Base-by-base conservation (phyloP, 2,113 vertebrate species). In the Pteronura brasiliensis region DNA sequence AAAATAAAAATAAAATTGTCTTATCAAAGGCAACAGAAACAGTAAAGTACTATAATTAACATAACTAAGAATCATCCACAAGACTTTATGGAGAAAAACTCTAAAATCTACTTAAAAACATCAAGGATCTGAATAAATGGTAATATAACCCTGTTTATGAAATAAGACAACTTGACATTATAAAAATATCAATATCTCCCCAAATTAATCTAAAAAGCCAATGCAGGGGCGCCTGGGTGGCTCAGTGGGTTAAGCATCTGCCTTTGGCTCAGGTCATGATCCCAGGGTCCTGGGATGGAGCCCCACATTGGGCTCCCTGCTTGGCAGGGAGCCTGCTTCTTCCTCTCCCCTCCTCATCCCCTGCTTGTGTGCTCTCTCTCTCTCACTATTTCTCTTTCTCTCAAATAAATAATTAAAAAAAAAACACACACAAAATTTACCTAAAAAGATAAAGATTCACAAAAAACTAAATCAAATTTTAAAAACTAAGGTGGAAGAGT, bases 1-100 rank as follows among this genome's bases (percentile, higher is more conserved):
- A 49, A 88, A 85, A 89, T 80, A 95, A 31, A 88, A 86, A 93
- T 52, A 93, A 90, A 96, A 82, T 81, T 91, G 7, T 81, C 7
- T 72, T 92, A 42, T 86, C 20, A 77, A 96, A 95, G 44, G 49
- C 29, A 82, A 86, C 23, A 92, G 88, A n/a, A 42, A 63, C 12
- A 59, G 57, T 42, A 42, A 83, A 95, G n/a, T 69, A 90, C 59
- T 59, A 6, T 39, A 79, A 85, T 65, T 88, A 88, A 55, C 2
- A 29, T 67, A 91, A 79, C 2, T 72, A 88, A 82, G 14, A 89
- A 87, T 52, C 85, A 89, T 42, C n/a, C 18, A 69, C 31, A 85
- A 57, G 29, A 88, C 52, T 83, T 82, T 77, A 81, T 39, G 72
- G 20, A 76, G 59, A 71, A 86, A 94, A 89, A 82, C n/a, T 74